Conservation (phyloP, 2,797 vertebrate species). For the Arctocebus calabarensis region DNA sequence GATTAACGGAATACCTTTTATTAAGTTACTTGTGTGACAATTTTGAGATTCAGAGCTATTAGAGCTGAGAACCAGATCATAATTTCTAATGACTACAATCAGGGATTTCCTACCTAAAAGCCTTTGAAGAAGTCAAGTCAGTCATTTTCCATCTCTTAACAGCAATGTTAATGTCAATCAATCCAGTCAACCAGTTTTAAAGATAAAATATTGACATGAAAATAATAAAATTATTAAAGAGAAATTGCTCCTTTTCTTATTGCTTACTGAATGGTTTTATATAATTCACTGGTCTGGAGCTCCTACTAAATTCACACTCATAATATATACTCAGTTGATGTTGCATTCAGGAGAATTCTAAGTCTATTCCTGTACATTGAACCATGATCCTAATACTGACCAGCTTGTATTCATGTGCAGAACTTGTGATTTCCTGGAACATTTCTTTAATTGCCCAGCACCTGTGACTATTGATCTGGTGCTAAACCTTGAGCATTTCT, state of each 20-base stretch:
- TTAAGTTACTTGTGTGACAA: not conserved
- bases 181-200: not conserved
- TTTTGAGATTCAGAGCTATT: not conserved
- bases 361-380: not conserved
- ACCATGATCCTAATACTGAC: not conserved
- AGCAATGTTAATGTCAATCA: not conserved
- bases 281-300: not conserved
- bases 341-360: not conserved
- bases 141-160: not conserved
- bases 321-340: not conserved
- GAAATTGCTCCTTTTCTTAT: not conserved
- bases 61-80: not conserved
- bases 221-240: not conserved
- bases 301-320: not conserved
- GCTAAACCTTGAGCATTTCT: not conserved
- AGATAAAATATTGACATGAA: constrained; percentile 38
- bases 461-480: constrained; percentile 17
- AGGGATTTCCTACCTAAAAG: not conserved
- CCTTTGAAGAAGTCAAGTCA: not conserved
- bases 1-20: not conserved
- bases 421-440: not conserved
- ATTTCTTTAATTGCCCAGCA: constrained; percentile 7
- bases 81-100: not conserved
- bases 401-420: not conserved
- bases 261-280: not conserved